These are phyloP conservation scores for Danio rerio DNA, from an alignment of 2,113 vertebrate species.

Conservation along the genomic window GRCz12tu NC_133182.1:69608001-69608500, in stretches of 20 bases:
- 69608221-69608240: not conserved
- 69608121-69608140: not conserved
- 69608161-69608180: not conserved
- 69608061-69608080: no score
- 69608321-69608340: not conserved
- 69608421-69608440: not conserved
- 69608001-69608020: no score
- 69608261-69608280: no score
- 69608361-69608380: not conserved
- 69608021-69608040: no score
- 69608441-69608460: not conserved
- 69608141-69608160: not conserved
- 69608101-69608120: not conserved
- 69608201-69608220: not conserved
- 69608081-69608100: no score
- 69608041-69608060: no score
- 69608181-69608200: not conserved
- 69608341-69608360: not conserved
- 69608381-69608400: not conserved
- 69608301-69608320: not conserved
- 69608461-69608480: not conserved
- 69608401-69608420: not conserved
- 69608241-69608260: no score
- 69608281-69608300: no score
- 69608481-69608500: not conserved